Percentiles rank a stretch among this genome's conserved stretches.
These are phyloP conservation scores for Zaprionus bogoriensis DNA, from an alignment of 2,888 invertebrate genomes.

Conservation along the genomic window DNA sequence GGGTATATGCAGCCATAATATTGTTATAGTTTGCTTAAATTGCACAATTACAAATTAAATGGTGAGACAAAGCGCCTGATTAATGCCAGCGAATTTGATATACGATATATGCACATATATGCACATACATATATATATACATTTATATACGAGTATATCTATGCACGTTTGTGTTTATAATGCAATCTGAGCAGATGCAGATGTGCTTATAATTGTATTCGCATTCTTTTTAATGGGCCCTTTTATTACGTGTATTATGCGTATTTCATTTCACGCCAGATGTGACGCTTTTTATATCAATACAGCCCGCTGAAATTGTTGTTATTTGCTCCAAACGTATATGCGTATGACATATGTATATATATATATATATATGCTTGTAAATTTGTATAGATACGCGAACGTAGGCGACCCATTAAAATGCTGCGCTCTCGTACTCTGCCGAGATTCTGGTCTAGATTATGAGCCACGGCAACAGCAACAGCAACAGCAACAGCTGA, in stretches of 20 bases:
- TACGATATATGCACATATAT: slow-evolving; percentile 23
- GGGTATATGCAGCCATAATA: too few species aligned
- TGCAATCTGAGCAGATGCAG: not conserved
- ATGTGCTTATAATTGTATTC: slow-evolving; percentile 1
- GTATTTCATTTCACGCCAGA: slow-evolving; percentile 18
- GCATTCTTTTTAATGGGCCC: slow-evolving; percentile 36
- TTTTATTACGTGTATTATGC: slow-evolving; percentile 21
- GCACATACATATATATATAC: slow-evolving; percentile 8
- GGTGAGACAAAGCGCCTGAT: slow-evolving; percentile 59
- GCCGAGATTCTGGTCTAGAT: slow-evolving; percentile 42
- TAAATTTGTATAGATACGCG: not conserved
- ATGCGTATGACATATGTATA: slow-evolving; percentile 5
- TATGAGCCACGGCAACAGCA: slow-evolving; percentile 4
- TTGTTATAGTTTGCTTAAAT: slow-evolving; percentile 52
- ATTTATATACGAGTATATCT: slow-evolving; percentile 38
- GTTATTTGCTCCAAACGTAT: too few species aligned
- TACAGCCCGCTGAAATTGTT: too few species aligned
- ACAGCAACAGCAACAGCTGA: not conserved
- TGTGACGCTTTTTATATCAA: slow-evolving; percentile 18
- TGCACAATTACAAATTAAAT: slow-evolving; percentile 68
- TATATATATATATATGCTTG: not conserved
- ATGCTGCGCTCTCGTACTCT: slow-evolving; percentile 24
- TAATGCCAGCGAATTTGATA: slow-evolving; percentile 59
- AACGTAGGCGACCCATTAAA: slow-evolving; percentile 32
- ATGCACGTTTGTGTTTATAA: slow-evolving; percentile 2